A percentile compares a stretch with the other conserved stretches of the same genome.
phyloP scores from a whole-genome alignment of 2,888 invertebrate species.

The Zhuqinia jingwanae region DNA sequence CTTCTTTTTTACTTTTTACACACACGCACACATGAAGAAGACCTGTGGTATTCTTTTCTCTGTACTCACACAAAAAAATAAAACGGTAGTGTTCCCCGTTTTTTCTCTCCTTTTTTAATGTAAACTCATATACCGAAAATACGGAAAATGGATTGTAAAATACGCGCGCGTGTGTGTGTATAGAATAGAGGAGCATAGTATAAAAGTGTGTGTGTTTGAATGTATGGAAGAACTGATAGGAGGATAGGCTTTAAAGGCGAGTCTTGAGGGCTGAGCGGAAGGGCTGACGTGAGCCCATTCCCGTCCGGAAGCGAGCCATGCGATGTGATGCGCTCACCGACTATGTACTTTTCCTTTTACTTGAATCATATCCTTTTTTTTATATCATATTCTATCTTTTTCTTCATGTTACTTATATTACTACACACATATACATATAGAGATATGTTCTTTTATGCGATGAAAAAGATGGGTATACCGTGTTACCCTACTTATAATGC shows the following conservation, averaged over 20 bases:
- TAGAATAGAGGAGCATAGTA: too few species aligned
- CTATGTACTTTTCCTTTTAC: slow-evolving; percentile 59
- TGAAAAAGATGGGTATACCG: too few species aligned
- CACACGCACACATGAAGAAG: too few species aligned
- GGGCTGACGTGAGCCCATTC: slow-evolving; percentile 79
- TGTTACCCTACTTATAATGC: background rate
- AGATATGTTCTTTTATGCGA: too few species aligned
- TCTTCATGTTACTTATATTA: slow-evolving; percentile 10
- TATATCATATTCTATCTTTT: slow-evolving; percentile 53
- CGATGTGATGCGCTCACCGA: slow-evolving; percentile 79
- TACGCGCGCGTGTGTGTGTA: background rate
- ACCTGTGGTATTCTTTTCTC: too few species aligned
- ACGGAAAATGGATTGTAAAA: background rate
- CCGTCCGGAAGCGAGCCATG: slow-evolving; percentile 79
- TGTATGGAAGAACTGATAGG: slow-evolving; percentile 54
- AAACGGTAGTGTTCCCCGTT: background rate
- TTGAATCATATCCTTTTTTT: slow-evolving; percentile 62
- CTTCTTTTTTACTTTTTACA: too few species aligned
- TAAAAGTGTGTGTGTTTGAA: background rate
- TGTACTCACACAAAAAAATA: background rate
- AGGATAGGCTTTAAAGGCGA: slow-evolving; percentile 71
- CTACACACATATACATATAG: too few species aligned
- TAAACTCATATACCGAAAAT: background rate
- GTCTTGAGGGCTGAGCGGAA: slow-evolving; percentile 77
- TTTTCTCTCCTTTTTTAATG: slow-evolving; percentile 1